Base-by-base conservation (phyloP, 2,797 vertebrate genomes). In the Podargus strigoides region DNA sequence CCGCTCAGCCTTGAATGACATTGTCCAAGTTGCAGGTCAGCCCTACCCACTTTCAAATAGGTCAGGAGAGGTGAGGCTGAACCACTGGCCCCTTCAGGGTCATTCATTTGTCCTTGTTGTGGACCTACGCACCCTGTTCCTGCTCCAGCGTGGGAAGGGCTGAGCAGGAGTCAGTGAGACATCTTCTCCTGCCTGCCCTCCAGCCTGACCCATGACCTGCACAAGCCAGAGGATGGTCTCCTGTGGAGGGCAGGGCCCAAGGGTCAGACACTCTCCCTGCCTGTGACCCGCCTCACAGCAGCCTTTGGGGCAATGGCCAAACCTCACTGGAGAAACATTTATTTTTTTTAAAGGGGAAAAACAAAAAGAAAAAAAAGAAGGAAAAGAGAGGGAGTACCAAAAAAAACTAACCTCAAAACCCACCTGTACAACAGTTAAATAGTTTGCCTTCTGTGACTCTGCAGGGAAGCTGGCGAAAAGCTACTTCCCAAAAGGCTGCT, bases 361-460 rank as follows among this genome's bases (percentile, higher is more conserved):
- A 37, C 3, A 10, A 36, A 19, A 49, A 16, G 17, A 23, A 46
- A 49, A 64, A 66, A 39, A 64, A 7, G 23, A 73, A 90, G 22
- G 28, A 66, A 75, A 88, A 82, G 59, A 85, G 18, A 93, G n/a
- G 32, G 47, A 88, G 41, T 70, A 72, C 7, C 4, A 52, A 69
- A 74, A 66, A 55, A 68, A 73, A 58, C 50, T n/a, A n/a, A n/a
- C 53, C 46, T 64, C 67, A 30, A 94, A 95, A 73, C 44, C 74
- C 84, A 93, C 26, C 74, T 90, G 53, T 92, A 75, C 68, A 94
- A 85, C 2, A 1, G 44, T 90, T 92, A 89, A 94, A 85, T 69
- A 79, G 42, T 87, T 80, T n/a, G 39, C 67, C 34, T 76, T 90
- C 50, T 49, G 49, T 79, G 90, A 90, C 64, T 85, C 52, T 19